Conservation (phyloP, 2,113 vertebrate species). For the Cisticola juncidis region DNA sequence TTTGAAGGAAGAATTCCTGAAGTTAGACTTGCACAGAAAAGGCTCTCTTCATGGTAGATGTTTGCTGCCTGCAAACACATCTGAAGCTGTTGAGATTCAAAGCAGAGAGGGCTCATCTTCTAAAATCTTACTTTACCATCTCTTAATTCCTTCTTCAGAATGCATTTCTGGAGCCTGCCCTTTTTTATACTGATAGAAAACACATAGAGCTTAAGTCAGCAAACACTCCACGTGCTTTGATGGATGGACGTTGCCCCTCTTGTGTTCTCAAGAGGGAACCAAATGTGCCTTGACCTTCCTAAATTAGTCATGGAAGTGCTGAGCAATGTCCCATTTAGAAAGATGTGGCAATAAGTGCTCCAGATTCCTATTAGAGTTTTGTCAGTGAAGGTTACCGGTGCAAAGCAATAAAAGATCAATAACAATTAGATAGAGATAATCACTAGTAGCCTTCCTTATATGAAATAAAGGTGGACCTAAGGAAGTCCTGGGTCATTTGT, state of each 20-base stretch:
- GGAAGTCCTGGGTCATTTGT: not conserved
- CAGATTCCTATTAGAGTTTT: slow-evolving; percentile 30
- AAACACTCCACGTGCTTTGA: not conserved
- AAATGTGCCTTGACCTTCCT: slow-evolving; percentile 16
- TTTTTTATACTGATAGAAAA: not conserved
- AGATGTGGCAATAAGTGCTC: slow-evolving; percentile 6
- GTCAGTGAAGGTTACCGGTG: not conserved
- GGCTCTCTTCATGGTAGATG: not conserved
- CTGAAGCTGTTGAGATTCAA: not conserved
- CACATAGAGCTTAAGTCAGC: not conserved
- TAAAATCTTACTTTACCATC: not conserved
- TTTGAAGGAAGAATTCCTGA: not conserved
- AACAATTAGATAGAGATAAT: slow-evolving; percentile 51
- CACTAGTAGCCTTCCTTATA: not conserved
- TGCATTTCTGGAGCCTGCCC: not conserved
- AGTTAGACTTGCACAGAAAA: not conserved
- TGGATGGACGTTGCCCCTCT: not conserved
- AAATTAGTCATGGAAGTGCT: not conserved
- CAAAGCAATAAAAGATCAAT: slow-evolving; percentile 47
- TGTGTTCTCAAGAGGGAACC: not conserved
- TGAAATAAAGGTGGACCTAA: not conserved
- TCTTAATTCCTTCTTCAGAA: not conserved
- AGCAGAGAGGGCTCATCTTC: not conserved
- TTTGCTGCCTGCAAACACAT: not conserved
- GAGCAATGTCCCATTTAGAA: slow-evolving; percentile 26